Evolutionary conservation across 2,888 invertebrate genomes (phyloP).

Genomic region (Pheosia tremula): DNA sequence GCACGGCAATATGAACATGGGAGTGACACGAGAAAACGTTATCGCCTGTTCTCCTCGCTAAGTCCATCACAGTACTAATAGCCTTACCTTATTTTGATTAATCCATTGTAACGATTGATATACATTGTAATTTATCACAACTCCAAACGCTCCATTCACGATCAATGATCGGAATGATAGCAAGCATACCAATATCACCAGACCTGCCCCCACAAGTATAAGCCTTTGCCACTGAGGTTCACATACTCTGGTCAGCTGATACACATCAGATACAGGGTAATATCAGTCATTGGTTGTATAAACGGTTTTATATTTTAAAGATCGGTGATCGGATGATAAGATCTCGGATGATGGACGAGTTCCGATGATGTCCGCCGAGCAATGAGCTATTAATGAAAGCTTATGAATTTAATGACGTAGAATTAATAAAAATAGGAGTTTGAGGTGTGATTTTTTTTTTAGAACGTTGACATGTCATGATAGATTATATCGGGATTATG

Average conservation of each 20-base stretch:
- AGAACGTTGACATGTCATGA: not conserved
- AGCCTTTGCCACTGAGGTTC: conserved; percentile 42
- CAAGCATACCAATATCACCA: conserved; percentile 45
- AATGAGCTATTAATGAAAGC: conserved; percentile 64
- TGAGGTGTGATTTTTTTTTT: conserved; percentile 18
- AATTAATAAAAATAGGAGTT: conserved; percentile 30
- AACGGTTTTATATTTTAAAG: conserved; percentile 80
- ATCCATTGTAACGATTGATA: conserved; percentile 78
- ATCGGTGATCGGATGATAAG: conserved; percentile 73
- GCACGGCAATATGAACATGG: too few relatives aligned
- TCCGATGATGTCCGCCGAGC: conserved; percentile 51
- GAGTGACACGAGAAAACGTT: conserved; percentile 7
- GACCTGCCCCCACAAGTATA: conserved; percentile 38
- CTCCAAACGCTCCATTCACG: conserved; percentile 75
- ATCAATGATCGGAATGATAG: conserved; percentile 69
- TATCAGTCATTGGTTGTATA: conserved; percentile 74
- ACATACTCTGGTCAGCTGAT: conserved; percentile 55
- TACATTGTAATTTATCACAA: conserved; percentile 73
- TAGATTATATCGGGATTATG: not conserved
- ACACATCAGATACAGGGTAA: conserved; percentile 71
- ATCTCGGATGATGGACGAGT: conserved; percentile 75
- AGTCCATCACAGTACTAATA: conserved; percentile 29
- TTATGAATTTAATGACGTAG: conserved; percentile 35
- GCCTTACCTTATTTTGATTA: conserved; percentile 68
- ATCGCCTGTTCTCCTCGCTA: conserved; percentile 12